Base-by-base conservation (phyloP, 2,797 vertebrate genomes). In the Pipistrellus kuhlii region DNA sequence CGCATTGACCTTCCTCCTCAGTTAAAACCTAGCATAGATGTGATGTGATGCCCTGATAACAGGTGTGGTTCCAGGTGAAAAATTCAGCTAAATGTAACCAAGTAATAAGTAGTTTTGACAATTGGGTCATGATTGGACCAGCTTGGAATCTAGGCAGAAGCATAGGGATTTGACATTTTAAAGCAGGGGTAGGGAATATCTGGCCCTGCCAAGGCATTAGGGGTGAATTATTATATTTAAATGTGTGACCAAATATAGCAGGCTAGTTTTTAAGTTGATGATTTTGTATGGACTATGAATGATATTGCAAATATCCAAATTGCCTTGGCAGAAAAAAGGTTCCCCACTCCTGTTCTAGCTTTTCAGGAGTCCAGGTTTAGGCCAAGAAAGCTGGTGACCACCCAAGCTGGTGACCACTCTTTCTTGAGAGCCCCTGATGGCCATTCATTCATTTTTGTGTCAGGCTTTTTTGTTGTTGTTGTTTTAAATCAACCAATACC, bases 321-420 rank as follows among this genome's bases (percentile, higher is more conserved):
- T 14, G 25, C 5, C 59, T 14, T 30, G 59, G 27, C 59, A 62
- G 27, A 62, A 62, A 30, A 30, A 62, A 62, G 27, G 13, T 62
- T 62, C 6, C 57, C 27, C 6, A 62, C 12, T 14, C 27, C 27
- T 30, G 12, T 62, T 68, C 71, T 8, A n/a, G n/a, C 32, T 93
- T 94, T 94, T 87, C 48, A 75, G 83, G 89, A 91, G 69, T 25
- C 27, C 44, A 57, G 55, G 14, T 66, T 38, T 85, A 85, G 90
- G 12, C 27, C 25, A 5, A 66, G 9, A 53, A 90, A 62, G 15
- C 59, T 53, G 10, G 44, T 30, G 25, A 44, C 46, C 2, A 7
- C 18, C n/a, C 59, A 90, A 62, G 15, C 59, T 53, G 13, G 44
- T 30, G 25, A 44, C 46, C 2, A 7, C 18, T 35, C 6, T 73